Evolutionary conservation across 2,797 vertebrate genomes (phyloP).

Genomic region (Pipistrellus nathusii): DNA sequence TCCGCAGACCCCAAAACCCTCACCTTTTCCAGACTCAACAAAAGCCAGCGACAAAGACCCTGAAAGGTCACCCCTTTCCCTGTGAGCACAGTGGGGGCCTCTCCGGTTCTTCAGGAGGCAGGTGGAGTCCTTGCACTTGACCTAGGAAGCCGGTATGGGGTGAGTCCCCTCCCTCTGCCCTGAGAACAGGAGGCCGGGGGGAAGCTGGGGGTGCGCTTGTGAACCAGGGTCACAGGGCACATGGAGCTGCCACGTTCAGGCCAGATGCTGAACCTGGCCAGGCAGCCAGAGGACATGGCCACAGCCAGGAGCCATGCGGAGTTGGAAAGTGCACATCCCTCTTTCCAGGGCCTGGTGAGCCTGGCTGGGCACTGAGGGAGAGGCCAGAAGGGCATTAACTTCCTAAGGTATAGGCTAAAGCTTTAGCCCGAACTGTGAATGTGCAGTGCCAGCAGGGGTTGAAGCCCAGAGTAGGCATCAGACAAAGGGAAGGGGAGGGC

Average conservation of each 20-base stretch:
- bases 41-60: neutral
- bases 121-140: neutral
- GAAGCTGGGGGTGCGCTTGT: neutral
- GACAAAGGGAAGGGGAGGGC: accelerated
- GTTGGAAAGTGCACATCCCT: no score
- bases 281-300: neutral
- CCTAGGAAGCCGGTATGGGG: neutral
- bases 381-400: neutral
- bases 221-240: accelerated
- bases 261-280: neutral
- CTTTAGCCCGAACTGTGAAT: neutral
- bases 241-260: neutral
- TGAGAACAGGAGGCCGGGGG: neutral
- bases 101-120: neutral
- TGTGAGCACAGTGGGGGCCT: neutral
- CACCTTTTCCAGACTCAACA: conserved; percentile 44
- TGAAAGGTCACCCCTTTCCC: neutral
- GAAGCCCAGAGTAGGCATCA: accelerated
- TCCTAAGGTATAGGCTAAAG: neutral
- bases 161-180: neutral
- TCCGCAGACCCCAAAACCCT: conserved; percentile 38
- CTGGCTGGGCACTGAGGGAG: neutral
- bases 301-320: neutral
- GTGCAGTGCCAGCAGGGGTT: neutral
- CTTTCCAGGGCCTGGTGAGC: neutral